Evolutionary conservation across 2,113 vertebrate species (phyloP).

Genomic region (Chaetura pelagica): DNA sequence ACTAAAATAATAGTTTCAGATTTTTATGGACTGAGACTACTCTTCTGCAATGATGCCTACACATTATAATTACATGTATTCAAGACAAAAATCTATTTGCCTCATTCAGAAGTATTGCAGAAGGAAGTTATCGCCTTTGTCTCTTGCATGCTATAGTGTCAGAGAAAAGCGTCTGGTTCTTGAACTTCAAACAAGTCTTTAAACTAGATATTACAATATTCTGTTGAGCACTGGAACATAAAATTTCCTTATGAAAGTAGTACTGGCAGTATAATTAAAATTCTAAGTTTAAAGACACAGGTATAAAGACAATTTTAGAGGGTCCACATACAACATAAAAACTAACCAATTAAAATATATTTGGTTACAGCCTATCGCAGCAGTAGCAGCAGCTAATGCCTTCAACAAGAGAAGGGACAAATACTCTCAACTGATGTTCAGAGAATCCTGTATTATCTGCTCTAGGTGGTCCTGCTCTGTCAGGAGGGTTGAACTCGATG

Average conservation of each 20-base stretch:
- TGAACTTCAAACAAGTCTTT: not conserved
- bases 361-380: not conserved
- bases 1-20: not conserved
- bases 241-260: not conserved
- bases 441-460: not conserved
- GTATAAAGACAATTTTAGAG: not conserved
- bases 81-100: not conserved
- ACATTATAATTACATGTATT: not conserved
- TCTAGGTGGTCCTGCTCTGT: too few relatives aligned
- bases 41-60: not conserved
- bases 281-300: not conserved
- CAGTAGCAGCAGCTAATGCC: not conserved
- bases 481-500: too few relatives aligned
- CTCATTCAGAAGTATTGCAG: not conserved
- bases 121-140: not conserved
- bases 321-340: not conserved
- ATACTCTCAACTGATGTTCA: not conserved
- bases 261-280: not conserved
- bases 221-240: not conserved
- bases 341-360: not conserved
- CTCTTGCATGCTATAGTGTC: not conserved
- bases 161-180: not conserved
- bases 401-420: not conserved
- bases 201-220: not conserved
- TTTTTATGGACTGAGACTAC: not conserved